Evolutionary conservation across 2,113 vertebrate species (phyloP).

Genomic region (Lipophrys pholis): DNA sequence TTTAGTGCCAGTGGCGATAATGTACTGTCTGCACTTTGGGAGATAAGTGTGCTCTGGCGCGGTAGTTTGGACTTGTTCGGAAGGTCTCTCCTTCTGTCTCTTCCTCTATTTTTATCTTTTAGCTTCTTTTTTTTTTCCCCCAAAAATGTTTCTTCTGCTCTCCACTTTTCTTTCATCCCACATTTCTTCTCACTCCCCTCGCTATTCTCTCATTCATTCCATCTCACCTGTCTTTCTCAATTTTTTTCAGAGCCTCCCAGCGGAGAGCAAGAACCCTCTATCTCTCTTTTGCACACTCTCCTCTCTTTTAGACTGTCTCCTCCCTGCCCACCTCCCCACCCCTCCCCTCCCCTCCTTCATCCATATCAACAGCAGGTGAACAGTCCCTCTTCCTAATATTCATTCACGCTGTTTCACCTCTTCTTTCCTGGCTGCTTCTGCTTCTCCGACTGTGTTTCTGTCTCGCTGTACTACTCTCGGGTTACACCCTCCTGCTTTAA

Average conservation of each 20-base stretch:
- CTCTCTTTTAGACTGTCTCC: conserved; percentile 54
- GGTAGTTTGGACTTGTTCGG: conserved; percentile 62
- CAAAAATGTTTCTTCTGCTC: conserved; percentile 23
- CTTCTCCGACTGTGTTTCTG: conserved; percentile 28
- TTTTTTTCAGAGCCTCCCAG: conserved; percentile 46
- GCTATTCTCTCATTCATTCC: conserved; percentile 50
- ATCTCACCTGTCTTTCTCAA: conserved; percentile 61
- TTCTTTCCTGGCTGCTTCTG: conserved; percentile 27
- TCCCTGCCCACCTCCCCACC: conserved; percentile 7
- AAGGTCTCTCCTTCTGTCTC: conserved; percentile 49
- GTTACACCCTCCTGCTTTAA: conserved; percentile 43
- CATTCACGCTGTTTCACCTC: conserved; percentile 47
- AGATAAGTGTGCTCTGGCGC: conserved; percentile 66
- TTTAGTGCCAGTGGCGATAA: conserved; percentile 62
- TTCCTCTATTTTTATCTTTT: conserved; percentile 62
- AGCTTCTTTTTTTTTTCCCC: conserved; percentile 1
- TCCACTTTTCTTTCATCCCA: conserved; percentile 44
- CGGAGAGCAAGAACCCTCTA: conserved; percentile 61
- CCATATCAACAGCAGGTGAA: conserved; percentile 63
- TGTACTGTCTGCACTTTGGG: conserved; percentile 70
- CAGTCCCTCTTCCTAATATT: conserved; percentile 49
- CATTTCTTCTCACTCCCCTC: conserved; percentile 35
- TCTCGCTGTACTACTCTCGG: conserved; percentile 43
- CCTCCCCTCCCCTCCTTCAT: conserved; percentile 29
- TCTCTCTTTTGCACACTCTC: conserved; percentile 71